Percentiles rank a stretch among this genome's conserved stretches.
phyloP scores from a whole-genome alignment of 2,888 invertebrate species.

The Drosophila lutescens region DNA sequence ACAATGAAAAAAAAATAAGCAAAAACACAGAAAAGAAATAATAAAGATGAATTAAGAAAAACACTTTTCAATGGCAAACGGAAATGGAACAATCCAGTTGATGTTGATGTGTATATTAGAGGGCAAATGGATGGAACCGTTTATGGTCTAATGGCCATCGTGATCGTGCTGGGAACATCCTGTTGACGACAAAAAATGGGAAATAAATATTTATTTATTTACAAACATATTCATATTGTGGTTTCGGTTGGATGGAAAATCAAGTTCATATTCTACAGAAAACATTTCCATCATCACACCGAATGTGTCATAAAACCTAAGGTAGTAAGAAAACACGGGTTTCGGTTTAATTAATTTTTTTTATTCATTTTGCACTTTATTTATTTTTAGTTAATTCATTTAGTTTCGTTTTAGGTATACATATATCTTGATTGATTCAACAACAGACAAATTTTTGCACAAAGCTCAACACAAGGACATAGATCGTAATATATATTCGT shows the following conservation, averaged over 20 bases:
- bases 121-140: constrained; percentile 12
- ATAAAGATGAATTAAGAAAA: constrained; percentile 54
- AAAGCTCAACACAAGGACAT: constrained; percentile 59
- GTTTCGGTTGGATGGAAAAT: not conserved
- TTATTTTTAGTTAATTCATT: constrained; percentile 70
- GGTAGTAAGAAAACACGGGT: too few relatives aligned
- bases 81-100: constrained; percentile 63
- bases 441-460: constrained; percentile 62
- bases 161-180: constrained; percentile 7
- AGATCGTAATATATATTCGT: constrained; percentile 56
- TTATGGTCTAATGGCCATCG: constrained; percentile 4
- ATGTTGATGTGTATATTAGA: constrained; percentile 8
- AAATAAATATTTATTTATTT: not conserved
- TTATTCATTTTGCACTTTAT: constrained; percentile 70
- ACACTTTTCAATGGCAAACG: constrained; percentile 70
- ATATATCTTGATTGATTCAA: constrained; percentile 71
- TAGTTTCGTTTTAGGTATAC: constrained; percentile 63
- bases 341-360: constrained; percentile 23
- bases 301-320: too few relatives aligned
- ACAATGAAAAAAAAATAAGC: constrained; percentile 62
- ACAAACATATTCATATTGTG: too few relatives aligned
- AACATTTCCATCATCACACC: too few relatives aligned
- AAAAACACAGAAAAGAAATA: constrained; percentile 57
- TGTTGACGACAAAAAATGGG: not conserved
- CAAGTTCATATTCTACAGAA: too few relatives aligned